These are phyloP conservation scores for Drosophila littoralis DNA, from an alignment of 1,140 invertebrate genomes.

Conservation along the genomic window DNA sequence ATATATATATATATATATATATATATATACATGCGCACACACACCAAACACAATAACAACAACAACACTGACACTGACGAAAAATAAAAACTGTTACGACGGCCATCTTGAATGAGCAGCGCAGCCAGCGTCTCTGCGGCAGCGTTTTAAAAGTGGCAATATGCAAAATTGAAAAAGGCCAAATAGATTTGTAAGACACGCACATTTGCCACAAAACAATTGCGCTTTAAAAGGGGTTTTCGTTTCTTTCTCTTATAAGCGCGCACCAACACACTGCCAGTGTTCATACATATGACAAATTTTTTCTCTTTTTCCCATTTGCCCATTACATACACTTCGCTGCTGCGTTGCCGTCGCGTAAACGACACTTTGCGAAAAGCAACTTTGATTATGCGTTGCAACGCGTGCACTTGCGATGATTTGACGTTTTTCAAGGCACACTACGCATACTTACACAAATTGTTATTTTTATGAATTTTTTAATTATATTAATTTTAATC, in stretches of 20 bases:
- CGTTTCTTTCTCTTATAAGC: constrained; percentile 53
- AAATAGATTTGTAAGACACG: constrained; percentile 38
- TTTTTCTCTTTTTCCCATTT: constrained; percentile 49
- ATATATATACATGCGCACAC: constrained; percentile 23
- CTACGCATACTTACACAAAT: constrained; percentile 61
- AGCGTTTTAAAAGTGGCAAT: constrained; percentile 43
- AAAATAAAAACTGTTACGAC: constrained; percentile 78
- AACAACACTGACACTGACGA: constrained; percentile 68
- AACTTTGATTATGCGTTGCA: constrained; percentile 34
- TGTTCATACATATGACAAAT: constrained; percentile 61
- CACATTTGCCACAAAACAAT: constrained; percentile 39
- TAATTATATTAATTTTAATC: constrained; percentile 49
- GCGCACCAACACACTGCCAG: constrained; percentile 59
- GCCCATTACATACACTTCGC: constrained; percentile 51
- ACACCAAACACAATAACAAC: constrained; percentile 44
- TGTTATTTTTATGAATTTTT: constrained; percentile 49
- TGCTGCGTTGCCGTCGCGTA: constrained; percentile 36
- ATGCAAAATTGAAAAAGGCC: constrained; percentile 66
- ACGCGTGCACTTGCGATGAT: constrained; percentile 12
- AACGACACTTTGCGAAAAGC: constrained; percentile 48
- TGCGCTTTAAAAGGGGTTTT: constrained; percentile 32
- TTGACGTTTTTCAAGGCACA: constrained; percentile 23
- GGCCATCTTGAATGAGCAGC: constrained; percentile 77
- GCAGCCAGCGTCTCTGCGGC: constrained; percentile 42
- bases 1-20: constrained; percentile 11